These are phyloP conservation scores for Leuctra nigra DNA, from an alignment of 2,888 invertebrate species.

Conservation along the genomic window DNA sequence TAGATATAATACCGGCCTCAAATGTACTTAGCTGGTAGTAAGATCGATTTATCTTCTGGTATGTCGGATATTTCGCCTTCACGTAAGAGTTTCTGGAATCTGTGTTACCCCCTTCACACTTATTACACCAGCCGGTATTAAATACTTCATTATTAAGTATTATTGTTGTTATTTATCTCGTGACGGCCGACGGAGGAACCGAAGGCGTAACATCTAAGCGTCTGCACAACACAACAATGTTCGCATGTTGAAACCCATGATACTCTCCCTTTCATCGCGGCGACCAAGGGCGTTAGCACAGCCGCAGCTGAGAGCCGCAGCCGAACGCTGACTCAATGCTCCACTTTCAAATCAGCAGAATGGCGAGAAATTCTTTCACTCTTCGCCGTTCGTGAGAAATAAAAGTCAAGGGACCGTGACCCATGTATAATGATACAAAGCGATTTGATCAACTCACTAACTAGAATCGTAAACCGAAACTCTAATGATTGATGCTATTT, in stretches of 20 bases:
- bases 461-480: not conserved
- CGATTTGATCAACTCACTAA: constrained; percentile 7
- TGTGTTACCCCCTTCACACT: too few relatives aligned
- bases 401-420: constrained; percentile 4
- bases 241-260: not conserved
- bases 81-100: too few relatives aligned
- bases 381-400: not conserved
- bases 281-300: constrained; percentile 12
- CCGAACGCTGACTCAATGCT: constrained; percentile 8
- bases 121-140: too few relatives aligned
- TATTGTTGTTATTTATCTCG: too few relatives aligned
- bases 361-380: constrained; percentile 18
- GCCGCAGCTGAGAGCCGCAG: too few relatives aligned
- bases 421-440: not conserved
- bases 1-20: too few relatives aligned
- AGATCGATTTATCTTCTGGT: too few relatives aligned
- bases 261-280: constrained; percentile 10
- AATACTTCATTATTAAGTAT: too few relatives aligned
- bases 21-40: too few relatives aligned
- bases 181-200: too few relatives aligned
- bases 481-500: not conserved
- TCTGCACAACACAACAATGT: not conserved
- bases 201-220: not conserved
- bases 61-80: too few relatives aligned
- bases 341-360: constrained; percentile 16